These are phyloP conservation scores for Bombus turneri DNA, from an alignment of 1,140 invertebrate genomes.

Conservation along the genomic window DNA sequence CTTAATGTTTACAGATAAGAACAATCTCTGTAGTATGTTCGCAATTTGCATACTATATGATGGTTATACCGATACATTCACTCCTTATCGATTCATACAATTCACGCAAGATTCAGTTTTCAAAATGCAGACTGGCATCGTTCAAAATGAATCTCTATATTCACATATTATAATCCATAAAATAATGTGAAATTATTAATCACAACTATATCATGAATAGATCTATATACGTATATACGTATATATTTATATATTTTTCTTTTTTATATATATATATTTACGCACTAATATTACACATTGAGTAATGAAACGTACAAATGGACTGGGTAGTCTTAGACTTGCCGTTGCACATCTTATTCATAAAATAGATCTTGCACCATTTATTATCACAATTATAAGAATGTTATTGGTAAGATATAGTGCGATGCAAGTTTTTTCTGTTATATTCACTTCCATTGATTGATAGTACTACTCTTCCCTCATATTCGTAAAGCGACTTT, in stretches of 20 bases:
- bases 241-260: conserved; percentile 32
- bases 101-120: conserved; percentile 14
- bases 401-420: conserved; percentile 44
- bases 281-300: conserved; percentile 50
- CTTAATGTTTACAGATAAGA: conserved; percentile 39
- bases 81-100: conserved; percentile 32
- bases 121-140: conserved; percentile 15
- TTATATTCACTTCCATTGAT: conserved; percentile 10
- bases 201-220: conserved; percentile 34
- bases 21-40: conserved; percentile 49
- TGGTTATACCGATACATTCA: conserved; percentile 36
- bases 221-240: conserved; percentile 23
- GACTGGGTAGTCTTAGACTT: conserved; percentile 57
- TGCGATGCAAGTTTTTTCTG: conserved; percentile 38
- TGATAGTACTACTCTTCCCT: conserved; percentile 20
- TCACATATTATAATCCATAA: conserved; percentile 34
- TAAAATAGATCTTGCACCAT: conserved; percentile 60
- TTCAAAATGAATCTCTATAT: conserved; percentile 48
- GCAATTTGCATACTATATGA: conserved; percentile 29
- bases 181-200: conserved; percentile 40
- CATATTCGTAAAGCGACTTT: conserved; percentile 44
- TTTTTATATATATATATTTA: conserved; percentile 44
- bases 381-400: conserved; percentile 62
- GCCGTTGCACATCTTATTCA: conserved; percentile 51
- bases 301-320: conserved; percentile 70